Evolutionary conservation across 1,140 invertebrate species (phyloP).

Genomic region (Tenebrio molitor): DNA sequence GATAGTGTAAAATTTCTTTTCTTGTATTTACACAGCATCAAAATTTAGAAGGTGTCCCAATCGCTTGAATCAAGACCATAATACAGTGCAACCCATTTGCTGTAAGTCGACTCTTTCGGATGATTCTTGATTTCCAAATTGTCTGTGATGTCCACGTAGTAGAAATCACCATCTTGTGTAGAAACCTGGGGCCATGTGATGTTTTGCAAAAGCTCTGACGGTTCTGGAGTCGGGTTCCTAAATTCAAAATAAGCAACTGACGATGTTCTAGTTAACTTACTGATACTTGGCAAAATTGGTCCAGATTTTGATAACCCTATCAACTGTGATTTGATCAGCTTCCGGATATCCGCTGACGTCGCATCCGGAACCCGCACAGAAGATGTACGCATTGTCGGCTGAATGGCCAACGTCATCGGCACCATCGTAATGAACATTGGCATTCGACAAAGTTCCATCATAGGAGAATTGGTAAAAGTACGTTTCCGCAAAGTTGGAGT

Average conservation of each 20-base stretch:
- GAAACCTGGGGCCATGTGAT: background rate
- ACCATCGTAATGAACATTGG: constrained; percentile 28
- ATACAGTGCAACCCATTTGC: background rate
- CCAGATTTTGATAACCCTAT: constrained; percentile 41
- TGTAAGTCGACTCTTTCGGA: background rate
- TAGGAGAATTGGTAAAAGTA: constrained; percentile 50
- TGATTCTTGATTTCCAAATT: background rate
- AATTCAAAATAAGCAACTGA: no score
- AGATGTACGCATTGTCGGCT: constrained; percentile 42
- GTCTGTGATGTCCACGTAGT: background rate
- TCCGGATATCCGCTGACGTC: constrained; percentile 7
- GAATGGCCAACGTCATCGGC: constrained; percentile 46
- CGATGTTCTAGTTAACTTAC: constrained; percentile 35
- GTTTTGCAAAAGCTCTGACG: background rate
- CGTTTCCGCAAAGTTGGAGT: constrained; percentile 18
- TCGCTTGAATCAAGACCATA: background rate
- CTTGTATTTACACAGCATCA: no score
- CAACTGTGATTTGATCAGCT: constrained; percentile 22
- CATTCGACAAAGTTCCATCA: constrained; percentile 21
- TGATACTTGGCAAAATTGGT: constrained; percentile 47
- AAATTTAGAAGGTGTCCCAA: background rate
- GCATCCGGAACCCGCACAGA: background rate
- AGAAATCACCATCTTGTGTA: background rate
- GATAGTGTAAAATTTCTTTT: no score
- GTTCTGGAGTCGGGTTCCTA: background rate